Evolutionary conservation across 2,797 vertebrate genomes (phyloP).

Genomic region (Lutjanus campechanus): DNA sequence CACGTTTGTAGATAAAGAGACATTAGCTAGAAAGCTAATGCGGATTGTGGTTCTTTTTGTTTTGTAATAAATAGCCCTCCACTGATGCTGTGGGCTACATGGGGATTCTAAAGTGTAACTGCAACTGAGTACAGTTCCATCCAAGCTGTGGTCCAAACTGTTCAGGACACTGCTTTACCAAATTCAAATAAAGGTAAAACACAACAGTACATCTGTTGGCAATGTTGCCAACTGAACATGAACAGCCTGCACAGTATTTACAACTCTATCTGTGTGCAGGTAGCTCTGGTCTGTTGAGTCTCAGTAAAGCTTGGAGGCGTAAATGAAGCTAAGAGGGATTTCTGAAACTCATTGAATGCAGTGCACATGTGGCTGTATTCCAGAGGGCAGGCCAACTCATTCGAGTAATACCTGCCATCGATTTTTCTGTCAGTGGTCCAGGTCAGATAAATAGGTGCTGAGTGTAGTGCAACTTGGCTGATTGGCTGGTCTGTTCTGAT

Average conservation of each 20-base stretch:
- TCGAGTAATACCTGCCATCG: background rate
- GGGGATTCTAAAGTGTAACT: background rate
- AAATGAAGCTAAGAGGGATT: background rate
- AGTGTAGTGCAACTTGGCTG: background rate
- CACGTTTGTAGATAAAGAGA: no score
- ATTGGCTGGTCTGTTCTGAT: background rate
- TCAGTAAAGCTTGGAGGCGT: background rate
- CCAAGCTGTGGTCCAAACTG: background rate
- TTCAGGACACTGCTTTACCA: background rate
- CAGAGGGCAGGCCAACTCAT: background rate
- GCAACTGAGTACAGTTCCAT: background rate
- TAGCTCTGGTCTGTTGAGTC: background rate
- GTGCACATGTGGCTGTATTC: background rate
- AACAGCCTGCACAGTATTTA: background rate
- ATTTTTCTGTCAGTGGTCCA: background rate
- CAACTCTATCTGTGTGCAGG: background rate
- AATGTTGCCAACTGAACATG: background rate
- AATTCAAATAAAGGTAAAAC: background rate
- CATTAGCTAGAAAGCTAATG: no score
- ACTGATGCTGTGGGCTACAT: no score
- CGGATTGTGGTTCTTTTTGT: no score
- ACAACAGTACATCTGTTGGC: background rate
- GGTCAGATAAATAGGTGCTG: background rate
- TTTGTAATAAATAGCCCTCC: no score
- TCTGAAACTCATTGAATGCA: background rate